Percentiles rank a stretch among this genome's conserved stretches.
Conservation (phyloP, 2,888 invertebrate species). For the Hirtodrosophila histrioides region DNA sequence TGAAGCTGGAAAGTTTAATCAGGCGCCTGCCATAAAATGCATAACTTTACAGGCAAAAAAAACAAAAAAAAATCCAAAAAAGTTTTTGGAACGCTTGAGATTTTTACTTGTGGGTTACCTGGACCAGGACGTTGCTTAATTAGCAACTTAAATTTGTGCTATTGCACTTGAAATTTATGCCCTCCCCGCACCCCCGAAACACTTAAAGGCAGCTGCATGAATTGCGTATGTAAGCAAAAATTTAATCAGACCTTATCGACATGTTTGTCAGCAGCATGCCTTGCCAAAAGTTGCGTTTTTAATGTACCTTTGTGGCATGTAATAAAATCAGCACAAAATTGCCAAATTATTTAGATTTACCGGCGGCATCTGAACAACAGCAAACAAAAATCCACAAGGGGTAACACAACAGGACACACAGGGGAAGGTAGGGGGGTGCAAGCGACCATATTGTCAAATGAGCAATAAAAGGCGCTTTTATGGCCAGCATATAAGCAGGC, state of each 20-base stretch:
- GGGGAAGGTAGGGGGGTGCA: constrained; percentile 16
- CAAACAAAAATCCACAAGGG: constrained; percentile 11
- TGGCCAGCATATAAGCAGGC: constrained; percentile 50
- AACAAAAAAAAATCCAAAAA: constrained; percentile 10
- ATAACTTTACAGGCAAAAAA: constrained; percentile 46
- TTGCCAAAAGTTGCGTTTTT: constrained; percentile 41
- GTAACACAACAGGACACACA: too few species aligned
- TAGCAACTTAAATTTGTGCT: constrained; percentile 30
- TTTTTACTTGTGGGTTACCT: constrained; percentile 31
- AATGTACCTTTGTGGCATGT: constrained; percentile 71
- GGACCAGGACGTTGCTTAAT: constrained; percentile 39
- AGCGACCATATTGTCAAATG: constrained; percentile 76
- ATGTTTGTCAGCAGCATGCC: constrained; percentile 9
- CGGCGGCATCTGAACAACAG: constrained; percentile 47
- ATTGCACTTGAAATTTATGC: constrained; percentile 23
- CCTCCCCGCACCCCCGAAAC: not conserved
- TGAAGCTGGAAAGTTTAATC: constrained; percentile 72
- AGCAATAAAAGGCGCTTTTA: constrained; percentile 77
- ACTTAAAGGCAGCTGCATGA: constrained; percentile 1
- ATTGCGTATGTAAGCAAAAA: constrained; percentile 33
- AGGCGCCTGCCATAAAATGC: constrained; percentile 61
- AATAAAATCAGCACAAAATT: constrained; percentile 79
- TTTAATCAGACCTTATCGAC: constrained; percentile 63
- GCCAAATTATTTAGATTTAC: constrained; percentile 80
- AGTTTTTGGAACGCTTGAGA: constrained; percentile 34